Evolutionary conservation across 2,888 invertebrate species (phyloP).

Genomic region (Eulithis prunata): DNA sequence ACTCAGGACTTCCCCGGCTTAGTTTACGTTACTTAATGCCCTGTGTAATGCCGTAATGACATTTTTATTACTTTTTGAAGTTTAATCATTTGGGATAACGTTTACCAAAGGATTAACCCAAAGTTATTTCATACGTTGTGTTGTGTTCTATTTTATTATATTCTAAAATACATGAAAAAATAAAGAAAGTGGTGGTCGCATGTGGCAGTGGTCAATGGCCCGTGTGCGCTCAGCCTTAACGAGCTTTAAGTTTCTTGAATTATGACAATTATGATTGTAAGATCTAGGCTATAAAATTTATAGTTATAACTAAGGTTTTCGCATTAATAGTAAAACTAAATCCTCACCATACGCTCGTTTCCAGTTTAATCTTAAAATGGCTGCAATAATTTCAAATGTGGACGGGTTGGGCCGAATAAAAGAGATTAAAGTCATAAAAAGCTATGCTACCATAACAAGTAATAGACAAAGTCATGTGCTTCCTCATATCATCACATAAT

Average conservation of each 20-base stretch:
- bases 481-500: conserved; percentile 16
- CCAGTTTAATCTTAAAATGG: conserved; percentile 19
- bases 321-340: conserved; percentile 13
- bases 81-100: conserved; percentile 15
- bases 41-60: conserved; percentile 33
- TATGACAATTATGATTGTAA: not conserved
- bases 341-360: conserved; percentile 10
- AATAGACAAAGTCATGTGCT: conserved; percentile 12
- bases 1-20: conserved; percentile 36
- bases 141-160: too few relatives aligned
- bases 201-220: too few relatives aligned
- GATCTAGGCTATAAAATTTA: conserved; percentile 1
- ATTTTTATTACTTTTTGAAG: conserved; percentile 28
- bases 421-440: conserved; percentile 31
- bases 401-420: conserved; percentile 20
- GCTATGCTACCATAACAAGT: conserved; percentile 22
- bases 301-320: conserved; percentile 8
- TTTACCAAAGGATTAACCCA: too few relatives aligned
- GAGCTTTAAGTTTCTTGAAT: not conserved
- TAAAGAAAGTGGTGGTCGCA: too few relatives aligned
- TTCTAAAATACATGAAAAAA: too few relatives aligned
- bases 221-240: too few relatives aligned
- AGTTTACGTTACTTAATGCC: conserved; percentile 29
- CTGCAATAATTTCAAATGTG: conserved; percentile 24
- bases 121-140: too few relatives aligned